These are phyloP conservation scores for Stomatorhinus walkeri DNA, from an alignment of 2,797 vertebrate genomes.

Conservation along the genomic window DNA sequence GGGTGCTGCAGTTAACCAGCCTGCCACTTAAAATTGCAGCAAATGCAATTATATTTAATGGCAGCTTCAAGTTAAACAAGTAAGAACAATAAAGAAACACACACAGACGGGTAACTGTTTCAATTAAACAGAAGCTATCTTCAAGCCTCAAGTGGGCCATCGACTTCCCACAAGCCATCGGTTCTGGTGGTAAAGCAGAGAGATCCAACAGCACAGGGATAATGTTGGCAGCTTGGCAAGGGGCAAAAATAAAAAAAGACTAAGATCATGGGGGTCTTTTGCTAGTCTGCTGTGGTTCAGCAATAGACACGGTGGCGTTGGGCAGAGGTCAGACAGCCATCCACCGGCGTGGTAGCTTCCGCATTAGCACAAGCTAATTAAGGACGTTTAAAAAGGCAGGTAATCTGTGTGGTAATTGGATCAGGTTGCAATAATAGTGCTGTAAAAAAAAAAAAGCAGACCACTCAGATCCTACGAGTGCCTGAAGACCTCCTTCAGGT, in stretches of 20 bases:
- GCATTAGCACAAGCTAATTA: constrained; percentile 45
- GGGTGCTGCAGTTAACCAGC: neutral
- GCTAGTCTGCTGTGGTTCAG: neutral
- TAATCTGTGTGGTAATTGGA: constrained; percentile 38
- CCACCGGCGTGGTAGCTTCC: constrained; percentile 21
- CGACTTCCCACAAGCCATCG: neutral
- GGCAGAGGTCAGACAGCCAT: neutral
- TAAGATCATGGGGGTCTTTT: neutral
- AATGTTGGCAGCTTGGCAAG: neutral
- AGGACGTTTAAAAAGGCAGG: constrained; percentile 43
- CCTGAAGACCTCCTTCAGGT: neutral
- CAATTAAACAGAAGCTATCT: neutral
- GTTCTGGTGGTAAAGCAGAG: neutral
- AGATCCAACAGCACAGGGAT: neutral
- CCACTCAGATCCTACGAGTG: neutral
- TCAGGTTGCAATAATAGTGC: constrained; percentile 24
- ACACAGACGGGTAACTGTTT: neutral
- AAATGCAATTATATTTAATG: neutral
- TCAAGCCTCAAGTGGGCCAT: neutral
- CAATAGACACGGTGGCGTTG: neutral
- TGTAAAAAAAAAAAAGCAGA: neutral
- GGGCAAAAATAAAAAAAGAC: neutral
- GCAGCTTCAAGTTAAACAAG: neutral
- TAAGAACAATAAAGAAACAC: neutral
- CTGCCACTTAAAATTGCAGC: neutral